Evolutionary conservation across 2,888 invertebrate genomes (phyloP), one percentile per base, ranked within the genome.

Genomic region (Xestia sexstrigata): DNA sequence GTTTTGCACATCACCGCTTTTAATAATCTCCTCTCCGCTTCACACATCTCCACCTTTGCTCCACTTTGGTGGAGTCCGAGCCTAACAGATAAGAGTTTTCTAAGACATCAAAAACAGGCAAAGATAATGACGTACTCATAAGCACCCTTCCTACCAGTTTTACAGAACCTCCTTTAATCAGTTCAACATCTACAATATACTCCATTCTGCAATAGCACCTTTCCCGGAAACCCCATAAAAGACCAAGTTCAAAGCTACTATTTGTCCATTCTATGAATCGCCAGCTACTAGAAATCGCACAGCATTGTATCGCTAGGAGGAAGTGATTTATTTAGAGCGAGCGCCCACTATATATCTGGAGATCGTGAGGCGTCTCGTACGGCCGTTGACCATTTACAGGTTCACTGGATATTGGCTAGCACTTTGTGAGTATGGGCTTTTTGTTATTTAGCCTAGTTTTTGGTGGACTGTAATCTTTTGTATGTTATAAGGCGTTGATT

Each of bases 281-380:
- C 73, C 86, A 84, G 78, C 80, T 79, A 70, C 87, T 85, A 86
- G 80, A 83, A 88, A 88, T 85, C 86, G 87, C 86, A 85, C 84
- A 88, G 90, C 90, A 92, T 93, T 93, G 93, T 95, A 94, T 92
- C 91, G 90, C 91, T 91, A 93, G 93, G 91, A 95, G 95, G 95
- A 96, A 96, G 95, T 95, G 95, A 96, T 96, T 96, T 96, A 96
- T 96, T 93, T 93, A 92, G 93, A 94, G 93, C 94, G 93, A 89
- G 91, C 91, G 89, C 90, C 87, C 89, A 90, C 93, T 90, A 93
- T 94, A 94, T 95, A 95, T 95, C 95, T 93, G 89, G 83, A 90
- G 93, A 94, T 96, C 96, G 96, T 96, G 96, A 93, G 91, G 89
- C 90, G 88, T 87, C 88, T 91, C 91, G 89, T 89, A 89, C 90